Percentiles rank a stretch among this genome's conserved stretches.
phyloP scores from a whole-genome alignment of 2,888 invertebrate species.

The Agrochola circellaris region DNA sequence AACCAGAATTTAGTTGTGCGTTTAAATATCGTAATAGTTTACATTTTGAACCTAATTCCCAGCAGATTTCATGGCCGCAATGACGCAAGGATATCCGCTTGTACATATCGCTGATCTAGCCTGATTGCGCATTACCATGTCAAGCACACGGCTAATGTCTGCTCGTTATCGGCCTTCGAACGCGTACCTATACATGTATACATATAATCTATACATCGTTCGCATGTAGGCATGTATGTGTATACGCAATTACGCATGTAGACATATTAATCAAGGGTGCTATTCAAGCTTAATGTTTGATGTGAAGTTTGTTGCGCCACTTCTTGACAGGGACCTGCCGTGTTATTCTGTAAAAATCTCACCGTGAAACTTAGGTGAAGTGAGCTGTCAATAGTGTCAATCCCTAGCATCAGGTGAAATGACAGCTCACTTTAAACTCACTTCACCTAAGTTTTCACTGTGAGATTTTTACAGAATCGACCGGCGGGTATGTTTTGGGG shows the following conservation, averaged over 20 bases:
- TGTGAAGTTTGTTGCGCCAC: neutral
- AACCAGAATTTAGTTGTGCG: neutral
- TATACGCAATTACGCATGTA: neutral
- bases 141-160: constrained; percentile 74
- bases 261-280: constrained; percentile 27
- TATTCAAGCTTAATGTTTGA: constrained; percentile 24
- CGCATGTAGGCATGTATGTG: neutral
- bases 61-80: constrained; percentile 62
- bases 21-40: neutral
- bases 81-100: constrained; percentile 65
- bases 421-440: too few relatives aligned
- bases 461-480: too few relatives aligned
- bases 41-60: neutral
- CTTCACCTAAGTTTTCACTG: too few relatives aligned
- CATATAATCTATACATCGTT: constrained; percentile 1
- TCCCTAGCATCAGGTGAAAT: too few relatives aligned
- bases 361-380: too few relatives aligned
- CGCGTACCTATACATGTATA: constrained; percentile 31
- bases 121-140: constrained; percentile 82
- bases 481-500: too few relatives aligned
- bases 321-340: neutral
- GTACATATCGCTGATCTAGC: constrained; percentile 75
- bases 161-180: constrained; percentile 70
- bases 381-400: too few relatives aligned
- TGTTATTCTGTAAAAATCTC: too few relatives aligned